Conservation (phyloP, 1,140 invertebrate genomes). For the Leguminivora glycinivorella region DNA sequence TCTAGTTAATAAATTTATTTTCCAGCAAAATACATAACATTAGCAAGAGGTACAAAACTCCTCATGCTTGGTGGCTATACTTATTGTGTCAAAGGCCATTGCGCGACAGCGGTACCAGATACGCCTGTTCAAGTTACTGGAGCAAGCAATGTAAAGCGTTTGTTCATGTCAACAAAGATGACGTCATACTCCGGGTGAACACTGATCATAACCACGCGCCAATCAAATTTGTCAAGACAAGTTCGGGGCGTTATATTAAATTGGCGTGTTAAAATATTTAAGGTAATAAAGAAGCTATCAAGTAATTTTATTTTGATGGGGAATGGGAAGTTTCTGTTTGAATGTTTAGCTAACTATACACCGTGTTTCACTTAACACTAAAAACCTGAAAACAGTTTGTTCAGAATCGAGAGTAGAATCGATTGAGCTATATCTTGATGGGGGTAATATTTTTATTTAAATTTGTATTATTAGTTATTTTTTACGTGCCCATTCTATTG, state of each 20-base stretch:
- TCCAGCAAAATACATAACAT: conserved; percentile 37
- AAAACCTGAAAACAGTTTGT: no score
- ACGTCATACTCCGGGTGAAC: conserved; percentile 22
- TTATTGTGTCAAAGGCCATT: conserved; percentile 35
- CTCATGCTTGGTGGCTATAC: conserved; percentile 35
- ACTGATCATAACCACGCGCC: conserved; percentile 33
- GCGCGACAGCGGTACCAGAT: conserved; percentile 33
- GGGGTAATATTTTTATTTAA: no score
- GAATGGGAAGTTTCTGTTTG: no score
- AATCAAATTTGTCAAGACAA: background rate
- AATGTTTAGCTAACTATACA: no score
- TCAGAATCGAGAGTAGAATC: no score
- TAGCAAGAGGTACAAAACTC: conserved; percentile 24
- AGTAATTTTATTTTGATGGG: no score
- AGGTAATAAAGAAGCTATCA: no score
- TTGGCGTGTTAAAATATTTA: background rate
- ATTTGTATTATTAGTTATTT: no score
- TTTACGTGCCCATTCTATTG: no score
- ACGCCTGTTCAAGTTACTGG: conserved; percentile 30
- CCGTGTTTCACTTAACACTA: no score
- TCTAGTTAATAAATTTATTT: no score
- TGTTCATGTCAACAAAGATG: conserved; percentile 31
- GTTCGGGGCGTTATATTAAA: background rate
- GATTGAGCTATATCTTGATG: no score
- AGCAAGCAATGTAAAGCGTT: conserved; percentile 33